Evolutionary conservation across 2,113 vertebrate genomes (phyloP).

Genomic region (Chauna torquata): DNA sequence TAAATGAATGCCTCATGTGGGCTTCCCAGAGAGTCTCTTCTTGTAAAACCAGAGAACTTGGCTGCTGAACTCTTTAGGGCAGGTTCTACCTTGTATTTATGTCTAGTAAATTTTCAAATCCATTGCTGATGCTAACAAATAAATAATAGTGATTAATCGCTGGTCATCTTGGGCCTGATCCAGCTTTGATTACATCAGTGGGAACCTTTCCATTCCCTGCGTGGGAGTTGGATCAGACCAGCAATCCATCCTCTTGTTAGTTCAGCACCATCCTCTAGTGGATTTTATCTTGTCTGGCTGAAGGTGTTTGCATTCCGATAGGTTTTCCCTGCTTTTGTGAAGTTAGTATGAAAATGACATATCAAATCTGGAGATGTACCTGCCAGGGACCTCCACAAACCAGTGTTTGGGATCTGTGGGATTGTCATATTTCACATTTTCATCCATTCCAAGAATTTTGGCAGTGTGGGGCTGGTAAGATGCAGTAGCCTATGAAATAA

Average conservation of each 20-base stretch:
- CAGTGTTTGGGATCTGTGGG: background rate
- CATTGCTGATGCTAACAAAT: slow-evolving; percentile 50
- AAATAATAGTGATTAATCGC: slow-evolving; percentile 47
- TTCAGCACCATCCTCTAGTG: background rate
- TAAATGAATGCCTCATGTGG: slow-evolving; percentile 47
- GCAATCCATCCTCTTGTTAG: background rate
- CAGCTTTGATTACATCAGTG: slow-evolving; percentile 44
- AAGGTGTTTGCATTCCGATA: background rate
- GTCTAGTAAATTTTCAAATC: slow-evolving; percentile 22
- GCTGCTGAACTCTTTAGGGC: background rate
- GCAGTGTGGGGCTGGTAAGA: background rate
- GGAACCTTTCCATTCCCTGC: slow-evolving; percentile 24
- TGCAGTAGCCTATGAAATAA: background rate
- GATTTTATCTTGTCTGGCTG: slow-evolving; percentile 14
- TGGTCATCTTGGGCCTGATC: background rate
- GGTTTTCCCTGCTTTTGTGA: background rate
- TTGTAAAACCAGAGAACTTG: slow-evolving; percentile 4
- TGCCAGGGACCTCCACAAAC: background rate
- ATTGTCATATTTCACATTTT: background rate
- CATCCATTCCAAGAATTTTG: background rate
- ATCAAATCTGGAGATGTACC: background rate
- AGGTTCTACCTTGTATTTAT: slow-evolving; percentile 37
- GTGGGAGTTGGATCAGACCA: slow-evolving; percentile 29
- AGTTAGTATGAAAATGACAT: background rate
- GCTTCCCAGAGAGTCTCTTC: slow-evolving; percentile 12